A percentile compares a stretch with the other conserved stretches of the same genome.
phyloP scores from a whole-genome alignment of 2,888 invertebrate genomes.

The Cyclophora albipunctata region DNA sequence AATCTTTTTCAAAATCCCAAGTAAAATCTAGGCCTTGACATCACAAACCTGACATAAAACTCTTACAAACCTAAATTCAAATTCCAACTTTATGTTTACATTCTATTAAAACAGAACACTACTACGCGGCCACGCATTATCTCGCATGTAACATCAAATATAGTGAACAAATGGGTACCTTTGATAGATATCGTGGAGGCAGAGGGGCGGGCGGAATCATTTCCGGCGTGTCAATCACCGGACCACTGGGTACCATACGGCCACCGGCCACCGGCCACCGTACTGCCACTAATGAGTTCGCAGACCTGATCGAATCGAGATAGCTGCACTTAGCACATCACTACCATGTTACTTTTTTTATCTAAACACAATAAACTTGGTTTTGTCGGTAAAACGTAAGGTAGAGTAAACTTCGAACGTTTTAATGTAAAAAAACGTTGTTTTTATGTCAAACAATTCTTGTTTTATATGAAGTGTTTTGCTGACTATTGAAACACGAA shows the following conservation, averaged over 20 bases:
- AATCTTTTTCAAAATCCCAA: too few species aligned
- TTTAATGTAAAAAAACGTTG: too few species aligned
- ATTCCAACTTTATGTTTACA: too few species aligned
- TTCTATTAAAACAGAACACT: too few species aligned
- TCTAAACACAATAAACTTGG: background rate
- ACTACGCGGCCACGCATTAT: constrained; percentile 26
- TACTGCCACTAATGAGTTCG: constrained; percentile 64
- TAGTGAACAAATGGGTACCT: constrained; percentile 52
- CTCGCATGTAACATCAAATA: constrained; percentile 48
- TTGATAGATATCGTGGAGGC: constrained; percentile 55
- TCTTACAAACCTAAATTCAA: too few species aligned
- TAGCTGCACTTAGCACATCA: constrained; percentile 15
- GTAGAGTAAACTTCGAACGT: too few species aligned
- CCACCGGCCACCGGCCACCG: constrained; percentile 40
- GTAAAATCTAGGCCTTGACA: too few species aligned
- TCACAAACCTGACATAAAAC: too few species aligned
- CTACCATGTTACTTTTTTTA: constrained; percentile 7
- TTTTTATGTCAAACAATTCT: too few species aligned
- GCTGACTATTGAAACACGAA: too few species aligned
- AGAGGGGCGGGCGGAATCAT: constrained; percentile 58
- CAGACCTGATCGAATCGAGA: constrained; percentile 40
- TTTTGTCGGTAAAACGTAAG: background rate
- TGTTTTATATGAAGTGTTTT: too few species aligned
- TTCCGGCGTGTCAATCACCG: constrained; percentile 69
- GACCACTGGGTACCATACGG: constrained; percentile 34